phyloP scores from a whole-genome alignment of 2,113 vertebrate species.

The Zosterops lateralis region DNA sequence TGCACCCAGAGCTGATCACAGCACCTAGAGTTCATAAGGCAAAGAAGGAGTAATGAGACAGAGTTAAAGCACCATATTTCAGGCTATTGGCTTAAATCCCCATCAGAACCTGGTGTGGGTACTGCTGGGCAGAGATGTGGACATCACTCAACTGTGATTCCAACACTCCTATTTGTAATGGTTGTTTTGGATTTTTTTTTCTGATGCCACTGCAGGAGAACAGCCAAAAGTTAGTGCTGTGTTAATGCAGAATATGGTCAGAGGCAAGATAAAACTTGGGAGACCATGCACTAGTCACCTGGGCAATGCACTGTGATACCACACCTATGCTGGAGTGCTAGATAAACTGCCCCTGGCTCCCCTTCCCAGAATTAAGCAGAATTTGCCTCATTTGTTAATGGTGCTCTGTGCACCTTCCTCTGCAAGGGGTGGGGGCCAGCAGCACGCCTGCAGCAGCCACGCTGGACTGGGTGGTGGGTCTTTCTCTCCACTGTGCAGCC shows the following conservation, averaged over 20 bases:
- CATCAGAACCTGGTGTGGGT: neutral
- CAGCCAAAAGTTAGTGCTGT: neutral
- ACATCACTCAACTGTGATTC: neutral
- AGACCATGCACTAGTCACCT: neutral
- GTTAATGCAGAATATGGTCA: neutral
- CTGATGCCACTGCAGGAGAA: neutral
- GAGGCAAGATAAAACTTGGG: neutral
- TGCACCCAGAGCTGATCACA: neutral
- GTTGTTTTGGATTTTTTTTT: neutral
- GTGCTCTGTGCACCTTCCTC: neutral
- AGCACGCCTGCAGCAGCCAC: accelerated
- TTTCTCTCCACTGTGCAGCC: neutral
- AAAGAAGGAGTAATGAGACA: neutral
- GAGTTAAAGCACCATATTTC: neutral
- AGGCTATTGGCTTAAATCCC: neutral
- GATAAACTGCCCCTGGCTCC: neutral
- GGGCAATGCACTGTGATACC: neutral
- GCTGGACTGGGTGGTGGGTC: neutral
- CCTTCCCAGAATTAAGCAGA: neutral
- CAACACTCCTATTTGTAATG: neutral
- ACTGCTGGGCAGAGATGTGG: neutral
- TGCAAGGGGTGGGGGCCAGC: neutral
- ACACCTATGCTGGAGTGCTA: neutral
- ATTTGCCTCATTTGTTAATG: neutral
- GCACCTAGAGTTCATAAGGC: neutral